Conservation (phyloP, 2,797 vertebrate genomes). For the Apogon talboti region DNA sequence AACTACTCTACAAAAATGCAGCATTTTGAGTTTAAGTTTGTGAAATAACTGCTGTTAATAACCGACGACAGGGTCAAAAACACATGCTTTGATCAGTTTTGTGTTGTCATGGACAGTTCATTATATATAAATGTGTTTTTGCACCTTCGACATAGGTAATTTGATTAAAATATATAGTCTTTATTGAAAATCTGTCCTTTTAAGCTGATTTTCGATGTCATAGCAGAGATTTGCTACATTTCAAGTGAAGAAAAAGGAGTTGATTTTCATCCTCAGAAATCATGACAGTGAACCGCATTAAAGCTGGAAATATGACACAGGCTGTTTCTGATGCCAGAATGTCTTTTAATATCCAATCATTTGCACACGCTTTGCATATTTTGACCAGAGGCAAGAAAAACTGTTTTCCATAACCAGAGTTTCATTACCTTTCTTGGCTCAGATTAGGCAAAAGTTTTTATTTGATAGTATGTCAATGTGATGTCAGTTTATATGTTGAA, state of each 20-base stretch:
- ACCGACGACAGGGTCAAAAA: neutral
- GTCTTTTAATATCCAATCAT: slow-evolving; percentile 10
- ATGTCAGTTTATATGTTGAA: slow-evolving; percentile 13
- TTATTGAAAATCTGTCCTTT: neutral
- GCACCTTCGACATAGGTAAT: slow-evolving; percentile 1
- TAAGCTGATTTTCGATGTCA: neutral
- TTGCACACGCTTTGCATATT: neutral
- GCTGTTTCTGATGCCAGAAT: neutral
- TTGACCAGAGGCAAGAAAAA: slow-evolving; percentile 26
- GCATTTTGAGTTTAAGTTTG: no score
- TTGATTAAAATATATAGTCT: no score
- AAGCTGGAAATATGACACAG: slow-evolving; percentile 16
- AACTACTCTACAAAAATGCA: neutral
- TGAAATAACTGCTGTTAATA: no score
- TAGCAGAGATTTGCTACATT: neutral
- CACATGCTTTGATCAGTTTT: neutral
- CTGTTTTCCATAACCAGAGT: slow-evolving; percentile 11
- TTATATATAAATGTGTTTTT: neutral
- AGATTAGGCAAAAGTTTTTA: slow-evolving; percentile 3
- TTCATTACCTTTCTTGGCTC: slow-evolving; percentile 18
- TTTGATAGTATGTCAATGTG: slow-evolving; percentile 22
- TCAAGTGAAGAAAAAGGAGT: neutral
- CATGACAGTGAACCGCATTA: neutral
- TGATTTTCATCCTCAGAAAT: slow-evolving; percentile 4
- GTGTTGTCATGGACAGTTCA: neutral